Evolutionary conservation across 2,797 vertebrate species (phyloP), one percentile per base, ranked within the genome.

Genomic region (Petrocephalus schoutedeni): DNA sequence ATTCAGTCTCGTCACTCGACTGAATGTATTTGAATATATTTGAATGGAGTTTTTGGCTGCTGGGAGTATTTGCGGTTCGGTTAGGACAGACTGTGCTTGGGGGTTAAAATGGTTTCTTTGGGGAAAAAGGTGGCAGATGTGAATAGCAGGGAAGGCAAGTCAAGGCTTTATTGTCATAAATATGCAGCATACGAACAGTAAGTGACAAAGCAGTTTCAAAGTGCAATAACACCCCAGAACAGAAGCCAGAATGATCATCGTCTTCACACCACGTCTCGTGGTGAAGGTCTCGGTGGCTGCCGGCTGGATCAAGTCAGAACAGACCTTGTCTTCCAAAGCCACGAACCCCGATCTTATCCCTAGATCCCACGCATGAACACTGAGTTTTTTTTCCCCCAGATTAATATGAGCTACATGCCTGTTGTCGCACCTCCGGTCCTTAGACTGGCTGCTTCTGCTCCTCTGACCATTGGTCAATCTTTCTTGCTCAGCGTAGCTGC

Each of bases 1-100:
- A 21, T 2, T 80, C 74, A 45, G 41, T 10, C 14, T 45, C 19
- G 3, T 21, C 41, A 49, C 41, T 49, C 2, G 19, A 49, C 5
- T 77, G 71, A 45, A 45, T 77, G 32, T 49, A 77, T 80, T 80
- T 80, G 74, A 80, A 80, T 80, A 80, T 80, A 80, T 80, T 80
- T 49, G 14, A 80, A 80, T 80, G 41, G 19, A 77, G 71, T 41
- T 77, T 77, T 36, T 8, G 28, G 14, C 71, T 45, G 4, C 36
- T 77, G 71, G 16, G 14, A 77, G 71, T n/a, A 45, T 77, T 77
- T 77, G 16, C 36, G 19, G 8, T 77, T 77, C 6, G 36, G 16
- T 77, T 77, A n/a, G 71, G 16, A 77, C 71, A 41, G 36, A 41
- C 71, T 19, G 32, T 19, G 16, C 36, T 45, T 9, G 36, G 6